Conservation (phyloP, 1,140 invertebrate genomes). For the Procambarus clarkii region DNA sequence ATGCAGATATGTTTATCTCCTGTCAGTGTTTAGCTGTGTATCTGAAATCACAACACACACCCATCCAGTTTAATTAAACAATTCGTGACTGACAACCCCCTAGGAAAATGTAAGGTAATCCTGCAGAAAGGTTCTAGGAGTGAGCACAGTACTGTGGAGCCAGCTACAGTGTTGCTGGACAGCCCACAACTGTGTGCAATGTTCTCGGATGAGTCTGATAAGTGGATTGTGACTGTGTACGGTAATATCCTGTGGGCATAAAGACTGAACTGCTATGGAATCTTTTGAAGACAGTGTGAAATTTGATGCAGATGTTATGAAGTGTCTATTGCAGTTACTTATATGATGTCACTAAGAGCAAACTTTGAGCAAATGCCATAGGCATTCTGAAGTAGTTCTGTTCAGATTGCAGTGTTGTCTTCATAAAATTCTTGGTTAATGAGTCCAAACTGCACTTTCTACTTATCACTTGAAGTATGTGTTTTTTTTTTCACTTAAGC, state of each 20-base stretch:
- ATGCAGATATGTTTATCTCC: not conserved
- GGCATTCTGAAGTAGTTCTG: not conserved
- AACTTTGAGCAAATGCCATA: constrained; percentile 9
- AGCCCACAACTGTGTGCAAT: constrained; percentile 54
- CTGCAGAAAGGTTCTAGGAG: constrained; percentile 5
- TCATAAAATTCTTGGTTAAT: constrained; percentile 35
- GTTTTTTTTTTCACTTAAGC: constrained; percentile 53
- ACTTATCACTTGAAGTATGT: constrained; percentile 43
- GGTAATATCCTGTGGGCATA: constrained; percentile 57
- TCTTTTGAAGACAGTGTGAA: constrained; percentile 28
- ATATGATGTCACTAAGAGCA: not conserved
- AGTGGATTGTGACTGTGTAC: constrained; percentile 55
- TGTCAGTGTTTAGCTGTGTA: not conserved
- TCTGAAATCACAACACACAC: not conserved
- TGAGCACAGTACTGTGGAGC: constrained; percentile 21
- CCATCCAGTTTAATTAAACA: not conserved
- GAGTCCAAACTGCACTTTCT: constrained; percentile 53
- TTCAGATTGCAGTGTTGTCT: constrained; percentile 17
- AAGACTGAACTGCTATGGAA: constrained; percentile 20
- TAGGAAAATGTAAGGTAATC: constrained; percentile 12
- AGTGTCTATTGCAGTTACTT: not conserved
- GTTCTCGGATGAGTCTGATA: constrained; percentile 57
- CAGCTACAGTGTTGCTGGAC: not conserved
- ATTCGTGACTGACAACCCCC: constrained; percentile 40
- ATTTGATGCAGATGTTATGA: not conserved